Conservation (phyloP, 2,888 invertebrate genomes). For the Meandrusa payeni region DNA sequence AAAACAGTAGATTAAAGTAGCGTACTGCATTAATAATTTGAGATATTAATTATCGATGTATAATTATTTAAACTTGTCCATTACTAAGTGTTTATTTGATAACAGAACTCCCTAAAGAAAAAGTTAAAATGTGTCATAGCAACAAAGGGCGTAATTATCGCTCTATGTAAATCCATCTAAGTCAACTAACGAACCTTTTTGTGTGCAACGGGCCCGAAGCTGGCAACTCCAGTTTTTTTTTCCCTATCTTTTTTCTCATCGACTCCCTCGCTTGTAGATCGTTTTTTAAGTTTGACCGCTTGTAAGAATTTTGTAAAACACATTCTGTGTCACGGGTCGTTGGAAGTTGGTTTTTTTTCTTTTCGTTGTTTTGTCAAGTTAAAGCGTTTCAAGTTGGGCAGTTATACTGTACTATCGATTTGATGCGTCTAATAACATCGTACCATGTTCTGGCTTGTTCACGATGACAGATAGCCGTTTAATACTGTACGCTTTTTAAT, state of each 20-base stretch:
- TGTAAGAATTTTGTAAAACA: constrained; percentile 56
- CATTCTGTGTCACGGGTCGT: constrained; percentile 39
- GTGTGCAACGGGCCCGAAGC: constrained; percentile 30
- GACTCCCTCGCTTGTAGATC: constrained; percentile 22
- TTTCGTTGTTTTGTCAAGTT: constrained; percentile 23
- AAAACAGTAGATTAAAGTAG: too few relatives aligned
- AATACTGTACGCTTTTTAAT: constrained; percentile 11
- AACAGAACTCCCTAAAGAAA: not conserved
- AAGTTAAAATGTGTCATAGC: too few relatives aligned
- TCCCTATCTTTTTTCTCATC: constrained; percentile 31
- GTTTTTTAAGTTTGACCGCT: constrained; percentile 33
- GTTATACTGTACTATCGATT: constrained; percentile 23
- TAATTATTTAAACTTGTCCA: too few relatives aligned
- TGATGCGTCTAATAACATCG: constrained; percentile 22
- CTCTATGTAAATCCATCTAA: constrained; percentile 38
- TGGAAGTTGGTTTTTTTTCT: constrained; percentile 28
- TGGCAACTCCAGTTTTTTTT: constrained; percentile 24
- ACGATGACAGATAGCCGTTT: constrained; percentile 20
- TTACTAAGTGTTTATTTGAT: too few relatives aligned
- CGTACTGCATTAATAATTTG: too few relatives aligned
- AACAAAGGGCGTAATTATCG: constrained; percentile 13
- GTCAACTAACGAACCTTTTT: constrained; percentile 42
- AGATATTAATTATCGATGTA: too few relatives aligned
- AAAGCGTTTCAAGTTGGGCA: constrained; percentile 23
- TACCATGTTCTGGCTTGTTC: constrained; percentile 16